Base-by-base conservation (phyloP, 2,888 invertebrate genomes). In the Trichogramma evanescens region DNA sequence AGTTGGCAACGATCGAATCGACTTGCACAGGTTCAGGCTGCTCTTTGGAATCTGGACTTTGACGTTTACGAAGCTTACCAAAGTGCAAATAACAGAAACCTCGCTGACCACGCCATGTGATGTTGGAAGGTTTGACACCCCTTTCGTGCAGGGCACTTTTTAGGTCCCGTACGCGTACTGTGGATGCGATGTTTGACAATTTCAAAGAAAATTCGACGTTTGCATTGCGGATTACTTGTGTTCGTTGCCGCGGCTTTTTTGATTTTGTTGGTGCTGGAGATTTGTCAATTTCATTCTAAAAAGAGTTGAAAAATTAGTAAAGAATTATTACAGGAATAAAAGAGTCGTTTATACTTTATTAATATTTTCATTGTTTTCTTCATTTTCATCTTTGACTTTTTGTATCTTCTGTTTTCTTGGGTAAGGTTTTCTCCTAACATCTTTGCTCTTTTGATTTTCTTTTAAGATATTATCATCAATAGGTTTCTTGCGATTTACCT, bases 1-100 rank as follows among this genome's bases (percentile, higher is more conserved):
- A 71, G 64, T 80, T 79, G 26, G 80, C 80, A 49, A 82, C 78
- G 8, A 82, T 80, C 50, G 79, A 80, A 63, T 82, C 81, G 26
- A 82, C 78, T 52, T 77, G 76, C 42, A 79, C 69, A n/a, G 78
- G 76, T 49, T 73, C 69, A 54, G 72, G 68, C 6, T 69, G 69
- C 50, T 70, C 67, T 26, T 26, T 26, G 26, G 26, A 26, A 6
- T 68, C 68, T 1, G 58, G 53, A 5, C 62, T 62, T 9, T 69
- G 71, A 44, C 69, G 66, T 56, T 69, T 72, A 26, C 71, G 67
- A 6, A 76, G 81, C 75, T 88, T 89, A 67, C 86, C 85, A 79
- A 89, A 90, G 75, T 90, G 89, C 67, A 91, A 80, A 70, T 85
- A 88, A 72, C 88, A 88, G 74, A 85, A 85, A 57, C 88, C 88